Evolutionary conservation across 2,888 invertebrate species (phyloP), one percentile per base, ranked within the genome.

Genomic region (Odontocerum albicorne): DNA sequence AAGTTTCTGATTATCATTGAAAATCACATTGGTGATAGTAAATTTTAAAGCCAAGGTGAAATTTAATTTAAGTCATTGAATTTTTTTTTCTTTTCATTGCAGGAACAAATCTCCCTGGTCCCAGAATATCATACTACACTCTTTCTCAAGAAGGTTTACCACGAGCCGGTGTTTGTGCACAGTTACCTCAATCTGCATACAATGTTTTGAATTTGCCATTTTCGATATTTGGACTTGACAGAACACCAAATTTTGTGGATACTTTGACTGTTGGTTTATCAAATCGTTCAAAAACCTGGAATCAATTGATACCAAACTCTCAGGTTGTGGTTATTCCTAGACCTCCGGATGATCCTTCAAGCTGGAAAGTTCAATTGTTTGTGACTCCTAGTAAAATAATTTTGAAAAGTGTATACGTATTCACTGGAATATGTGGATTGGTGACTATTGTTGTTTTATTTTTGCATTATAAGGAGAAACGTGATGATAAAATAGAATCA

Each of bases 191-290:
- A 70, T 93, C 95, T 17, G 91, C 95, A 1, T 90, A 96, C 69
- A 90, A 90, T 69, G 85, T 95, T 1, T 79, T 99, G n/a, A 94
- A 96, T 70, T 74, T 97, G 51, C 98, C 99, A 0, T 99, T 94
- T 70, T 90, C 90, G 0, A 89, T 96, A 62, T 98, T 99, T 73
- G 99, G 99, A 1, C 78, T 99, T n/a, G 99, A 98, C 2, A 84
- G 96, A 55, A 96, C 96, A 31, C 97, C 98, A 1, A 99, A 99
- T 74, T 99, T 98, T 75, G 92, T 99, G 0, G 97, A 98, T 67
- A 84, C 83, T 8, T 74, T 98, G 27, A 86, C 84, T 50, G 92
- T 96, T 1, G 92, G 93, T 6, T 72, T 90, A 43, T 85, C 83
- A n/a, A 82, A 83, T 52, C 79, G 80, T 65, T 84, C 79, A 0